Conservation (phyloP, 1,140 invertebrate genomes). For the Bradysia coprophila region DNA sequence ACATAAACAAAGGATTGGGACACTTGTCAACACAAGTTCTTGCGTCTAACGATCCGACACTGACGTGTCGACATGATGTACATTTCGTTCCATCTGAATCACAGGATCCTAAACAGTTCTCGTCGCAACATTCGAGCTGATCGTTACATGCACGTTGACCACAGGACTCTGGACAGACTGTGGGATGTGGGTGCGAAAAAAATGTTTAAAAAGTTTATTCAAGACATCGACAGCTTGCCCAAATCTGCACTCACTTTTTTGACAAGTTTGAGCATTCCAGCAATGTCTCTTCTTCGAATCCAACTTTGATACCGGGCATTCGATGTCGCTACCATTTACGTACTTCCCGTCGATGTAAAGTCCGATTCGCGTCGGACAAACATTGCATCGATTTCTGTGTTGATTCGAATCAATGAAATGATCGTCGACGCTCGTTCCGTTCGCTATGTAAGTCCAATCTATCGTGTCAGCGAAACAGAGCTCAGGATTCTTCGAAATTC, state of each 20-base stretch:
- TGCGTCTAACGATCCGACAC: too few species aligned
- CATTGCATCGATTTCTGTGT: conserved; percentile 38
- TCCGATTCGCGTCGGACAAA: conserved; percentile 40
- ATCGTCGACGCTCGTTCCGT: conserved; percentile 11
- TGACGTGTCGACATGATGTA: too few species aligned
- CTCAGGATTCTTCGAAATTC: conserved; percentile 69
- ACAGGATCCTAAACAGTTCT: conserved; percentile 72
- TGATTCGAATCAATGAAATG: conserved; percentile 29
- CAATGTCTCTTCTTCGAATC: conserved; percentile 28
- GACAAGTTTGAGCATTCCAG: conserved; percentile 59
- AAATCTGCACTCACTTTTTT: conserved; percentile 42
- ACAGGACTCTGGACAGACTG: conserved; percentile 36
- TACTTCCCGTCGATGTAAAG: too few species aligned
- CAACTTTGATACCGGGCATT: neutral
- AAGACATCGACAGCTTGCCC: too few species aligned
- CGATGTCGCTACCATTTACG: conserved; percentile 11
- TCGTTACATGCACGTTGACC: conserved; percentile 28
- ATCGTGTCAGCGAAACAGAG: conserved; percentile 85
- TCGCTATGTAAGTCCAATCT: conserved; percentile 66
- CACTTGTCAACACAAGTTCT: too few species aligned
- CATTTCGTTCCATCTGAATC: too few species aligned
- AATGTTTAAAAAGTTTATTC: too few species aligned
- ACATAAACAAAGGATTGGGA: too few species aligned
- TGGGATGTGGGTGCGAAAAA: too few species aligned
- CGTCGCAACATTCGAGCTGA: conserved; percentile 52